Percentiles rank a stretch among this genome's conserved stretches.
These are phyloP conservation scores for Dendrocopos noguchii DNA, from an alignment of 2,113 vertebrate genomes.

Conservation along the genomic window DNA sequence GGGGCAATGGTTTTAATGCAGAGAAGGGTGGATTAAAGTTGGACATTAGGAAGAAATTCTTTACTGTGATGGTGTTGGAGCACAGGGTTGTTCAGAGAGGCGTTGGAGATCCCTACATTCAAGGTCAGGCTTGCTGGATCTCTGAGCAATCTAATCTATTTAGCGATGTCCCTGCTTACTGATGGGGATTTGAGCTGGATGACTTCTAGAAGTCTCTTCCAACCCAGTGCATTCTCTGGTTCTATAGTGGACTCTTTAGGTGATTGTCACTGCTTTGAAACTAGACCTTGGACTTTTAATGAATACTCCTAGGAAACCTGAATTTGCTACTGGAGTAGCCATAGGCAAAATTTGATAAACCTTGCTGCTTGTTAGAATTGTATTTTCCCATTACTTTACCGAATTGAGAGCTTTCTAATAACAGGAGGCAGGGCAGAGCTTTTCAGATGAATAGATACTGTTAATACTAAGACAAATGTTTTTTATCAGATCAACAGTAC, in stretches of 20 bases:
- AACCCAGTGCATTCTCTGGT: too few species aligned
- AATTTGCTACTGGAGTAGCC: not conserved
- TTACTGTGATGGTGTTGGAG: too few species aligned
- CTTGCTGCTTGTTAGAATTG: not conserved
- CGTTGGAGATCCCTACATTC: too few species aligned
- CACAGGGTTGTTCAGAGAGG: too few species aligned
- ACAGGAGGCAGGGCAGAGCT: not conserved
- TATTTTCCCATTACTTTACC: not conserved
- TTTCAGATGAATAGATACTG: not conserved
- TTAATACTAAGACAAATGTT: not conserved
- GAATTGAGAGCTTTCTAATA: not conserved
- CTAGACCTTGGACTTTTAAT: not conserved
- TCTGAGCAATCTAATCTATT: too few species aligned
- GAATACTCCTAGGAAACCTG: not conserved
- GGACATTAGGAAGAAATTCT: too few species aligned
- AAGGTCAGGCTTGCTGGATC: too few species aligned
- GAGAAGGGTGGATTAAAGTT: too few species aligned
- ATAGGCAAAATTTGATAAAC: not conserved
- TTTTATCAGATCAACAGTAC: slow-evolving; percentile 4
- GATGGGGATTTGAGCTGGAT: too few species aligned
- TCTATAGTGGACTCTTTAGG: not conserved
- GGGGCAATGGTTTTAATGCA: too few species aligned
- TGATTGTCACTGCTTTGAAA: not conserved
- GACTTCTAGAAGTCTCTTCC: too few species aligned
- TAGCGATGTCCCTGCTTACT: too few species aligned